Evolutionary conservation across 2,888 invertebrate genomes (phyloP), one percentile per base, ranked within the genome.

Genomic region (Vanessa cardui): DNA sequence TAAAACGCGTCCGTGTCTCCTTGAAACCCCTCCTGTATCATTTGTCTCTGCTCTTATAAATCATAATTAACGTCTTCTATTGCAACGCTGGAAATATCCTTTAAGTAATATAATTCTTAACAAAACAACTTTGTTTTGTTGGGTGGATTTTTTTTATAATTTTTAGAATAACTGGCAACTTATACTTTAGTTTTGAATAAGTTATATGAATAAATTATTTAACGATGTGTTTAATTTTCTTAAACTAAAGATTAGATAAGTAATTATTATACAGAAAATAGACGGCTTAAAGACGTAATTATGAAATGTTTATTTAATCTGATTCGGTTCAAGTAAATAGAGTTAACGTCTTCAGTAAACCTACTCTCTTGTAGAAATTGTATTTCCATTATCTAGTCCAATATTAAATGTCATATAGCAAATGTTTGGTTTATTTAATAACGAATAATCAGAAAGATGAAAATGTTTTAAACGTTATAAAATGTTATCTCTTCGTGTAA

Each of bases 21-120:
- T 56, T 56, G 56, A 18, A n/a, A 31, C 39, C 39, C 56, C 12
- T 18, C 18, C 39, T 39, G 4, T n/a, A 33, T 56, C 56, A 18
- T 56, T 56, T 56, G 52, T 31, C 20, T 52, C 56, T 56, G 18
- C 18, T 5, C 20, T 56, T 39, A 9, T 9, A 56, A 33, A 56
- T 56, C 39, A 9, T 39, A 20, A 39, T 39, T 56, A 56, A 39
- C 15, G 12, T 39, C 16, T 56, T 33, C 18, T 18, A 3, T 39
- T 31, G 5, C 18, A 1, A 9, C 39, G 6, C 18, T 56, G 2
- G 56, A 33, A 56, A 2, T 6, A 39, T 56, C 18, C 33, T n/a
- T 33, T 31, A 54, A 54, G 33, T n/a, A n/a, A 26, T 26, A 54
- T n/a, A n/a, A 7, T 33, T 54, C 50, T 15, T 52, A n/a, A 26